Base-by-base conservation (phyloP, 2,113 vertebrate genomes). In the Arothron firmamentum region DNA sequence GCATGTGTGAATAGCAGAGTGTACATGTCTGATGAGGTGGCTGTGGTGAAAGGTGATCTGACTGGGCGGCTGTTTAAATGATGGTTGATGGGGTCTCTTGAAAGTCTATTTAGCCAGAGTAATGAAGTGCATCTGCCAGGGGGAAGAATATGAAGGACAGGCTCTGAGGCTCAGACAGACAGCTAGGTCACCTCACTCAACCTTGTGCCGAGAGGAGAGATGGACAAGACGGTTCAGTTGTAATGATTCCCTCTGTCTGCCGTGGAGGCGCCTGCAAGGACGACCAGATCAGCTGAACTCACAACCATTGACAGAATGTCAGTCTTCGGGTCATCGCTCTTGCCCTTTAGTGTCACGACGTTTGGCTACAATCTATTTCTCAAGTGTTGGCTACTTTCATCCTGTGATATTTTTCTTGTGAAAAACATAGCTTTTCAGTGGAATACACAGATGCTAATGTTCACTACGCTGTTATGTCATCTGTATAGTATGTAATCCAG, bases 61-160 rank as follows among this genome's bases (percentile, higher is more conserved):
- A 72, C 69, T 15, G 38, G 45, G 48, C 34, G 3, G 8, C 72
- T 65, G 78, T 75, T 74, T 72, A 79, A 85, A 84, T 72, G 76
- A 75, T 58, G 78, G 68, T 59, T 82, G 82, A 84, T 80, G 78
- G 76, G 68, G 58, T 86, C 83, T 84, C 74, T 80, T 77, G 75
- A 79, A 85, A 84, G 79, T 85, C 83, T 88, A 86, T 86, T 85
- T 86, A 86, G 83, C 31, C 72, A 62, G 75, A 75, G 77, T 85
- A 85, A 87, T 85, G 85, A 86, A 85, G 82, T 84, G 81, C 56
- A 46, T 86, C 78, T 86, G 79, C 70, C 61, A 17, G 47, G 54
- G 67, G 62, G 28, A 75, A 62, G 76, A 78, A 85, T 71, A 84
- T 83, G 81, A 77, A 70, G 45, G 72, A 83, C 67, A 70, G 56